Conservation (phyloP, 2,797 vertebrate genomes). For the Peromyscus nudipes region DNA sequence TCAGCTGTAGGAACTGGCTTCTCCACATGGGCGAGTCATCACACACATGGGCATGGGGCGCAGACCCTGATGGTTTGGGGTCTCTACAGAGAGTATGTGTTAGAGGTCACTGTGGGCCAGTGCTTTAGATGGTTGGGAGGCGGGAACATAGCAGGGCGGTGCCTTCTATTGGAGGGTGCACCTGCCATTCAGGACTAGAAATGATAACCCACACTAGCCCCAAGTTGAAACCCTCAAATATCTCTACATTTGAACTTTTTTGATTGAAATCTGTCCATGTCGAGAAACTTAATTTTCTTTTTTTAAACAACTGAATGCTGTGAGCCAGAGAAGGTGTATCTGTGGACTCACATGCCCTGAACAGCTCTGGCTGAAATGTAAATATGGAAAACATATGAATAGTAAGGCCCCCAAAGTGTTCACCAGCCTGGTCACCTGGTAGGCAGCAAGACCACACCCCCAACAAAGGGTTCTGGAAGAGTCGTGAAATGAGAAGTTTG, state of each 20-base stretch:
- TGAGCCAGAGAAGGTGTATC: neutral
- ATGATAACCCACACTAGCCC: neutral
- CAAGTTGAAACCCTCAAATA: neutral
- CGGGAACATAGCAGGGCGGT: no score
- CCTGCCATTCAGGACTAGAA: neutral
- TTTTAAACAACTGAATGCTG: neutral
- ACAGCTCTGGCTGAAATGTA: neutral
- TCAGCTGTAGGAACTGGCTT: neutral
- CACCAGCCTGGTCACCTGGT: neutral
- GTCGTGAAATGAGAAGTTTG: neutral
- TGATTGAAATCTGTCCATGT: neutral
- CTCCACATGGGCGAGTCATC: neutral
- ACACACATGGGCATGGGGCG: rapidly evolving
- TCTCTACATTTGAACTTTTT: neutral
- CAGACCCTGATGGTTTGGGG: no score
- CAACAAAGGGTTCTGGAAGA: neutral
- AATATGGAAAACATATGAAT: neutral
- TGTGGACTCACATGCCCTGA: neutral
- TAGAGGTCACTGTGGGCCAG: neutral
- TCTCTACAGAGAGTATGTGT: neutral
- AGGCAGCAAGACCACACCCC: neutral
- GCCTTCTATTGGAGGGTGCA: rapidly evolving
- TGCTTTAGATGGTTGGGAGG: neutral
- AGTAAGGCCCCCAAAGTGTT: neutral
- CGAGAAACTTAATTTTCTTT: neutral